Percentiles rank a stretch among this genome's conserved stretches.
Conservation (phyloP, 2,888 invertebrate species). For the Tipula helvola region DNA sequence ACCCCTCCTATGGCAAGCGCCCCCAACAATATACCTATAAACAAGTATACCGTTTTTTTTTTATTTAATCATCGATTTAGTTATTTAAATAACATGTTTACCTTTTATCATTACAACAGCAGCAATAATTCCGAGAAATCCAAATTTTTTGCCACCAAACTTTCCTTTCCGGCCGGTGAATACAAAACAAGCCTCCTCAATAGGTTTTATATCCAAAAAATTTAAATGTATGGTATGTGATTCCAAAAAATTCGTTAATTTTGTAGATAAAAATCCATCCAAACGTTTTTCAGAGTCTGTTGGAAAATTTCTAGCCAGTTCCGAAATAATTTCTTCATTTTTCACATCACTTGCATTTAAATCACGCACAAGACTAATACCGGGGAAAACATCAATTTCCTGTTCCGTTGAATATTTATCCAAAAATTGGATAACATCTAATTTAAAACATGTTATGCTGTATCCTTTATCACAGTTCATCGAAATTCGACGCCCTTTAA, state of each 20-base stretch:
- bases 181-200: conserved; percentile 44
- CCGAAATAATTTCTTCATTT: conserved; percentile 58
- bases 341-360: conserved; percentile 43
- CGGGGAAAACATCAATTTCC: conserved; percentile 56
- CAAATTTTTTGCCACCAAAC: conserved; percentile 40
- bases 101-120: conserved; percentile 54
- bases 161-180: conserved; percentile 44
- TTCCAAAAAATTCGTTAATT: conserved; percentile 56
- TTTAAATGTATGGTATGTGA: conserved; percentile 61
- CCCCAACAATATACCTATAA: conserved; percentile 51
- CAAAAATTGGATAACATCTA: conserved; percentile 63
- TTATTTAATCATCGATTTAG: background rate
- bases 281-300: conserved; percentile 62
- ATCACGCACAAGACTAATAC: conserved; percentile 61
- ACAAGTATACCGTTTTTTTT: background rate
- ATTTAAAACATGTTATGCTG: conserved; percentile 63
- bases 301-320: conserved; percentile 61
- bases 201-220: conserved; percentile 50
- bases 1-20: conserved; percentile 59
- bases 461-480: conserved; percentile 43
- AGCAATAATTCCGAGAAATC: conserved; percentile 37
- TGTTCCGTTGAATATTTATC: conserved; percentile 56
- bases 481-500: background rate
- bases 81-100: conserved; percentile 20
- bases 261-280: conserved; percentile 60